Percentiles rank a stretch among this genome's conserved stretches.
Evolutionary conservation across 2,797 vertebrate species (phyloP).

Genomic region (Sparus aurata): DNA sequence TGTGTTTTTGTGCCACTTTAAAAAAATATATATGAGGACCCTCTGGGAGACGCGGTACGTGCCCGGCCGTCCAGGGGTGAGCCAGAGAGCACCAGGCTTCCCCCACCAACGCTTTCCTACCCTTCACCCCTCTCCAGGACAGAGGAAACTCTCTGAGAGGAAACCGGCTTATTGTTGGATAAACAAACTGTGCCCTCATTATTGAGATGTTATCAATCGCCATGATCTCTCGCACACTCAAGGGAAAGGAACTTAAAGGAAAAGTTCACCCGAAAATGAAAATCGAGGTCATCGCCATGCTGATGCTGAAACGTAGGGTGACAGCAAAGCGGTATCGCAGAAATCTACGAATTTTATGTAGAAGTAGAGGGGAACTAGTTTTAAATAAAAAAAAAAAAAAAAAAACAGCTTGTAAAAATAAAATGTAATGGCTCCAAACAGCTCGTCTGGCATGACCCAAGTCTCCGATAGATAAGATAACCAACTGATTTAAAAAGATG

Average conservation of each 20-base stretch:
- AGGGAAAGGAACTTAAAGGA: too few species aligned
- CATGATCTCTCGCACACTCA: too few species aligned
- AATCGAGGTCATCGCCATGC: not conserved
- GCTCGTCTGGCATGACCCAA: too few species aligned
- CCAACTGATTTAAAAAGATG: too few species aligned
- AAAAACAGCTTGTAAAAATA: too few species aligned
- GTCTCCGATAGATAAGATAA: too few species aligned
- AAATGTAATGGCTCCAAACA: too few species aligned
- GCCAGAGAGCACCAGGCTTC: conserved; percentile 63
- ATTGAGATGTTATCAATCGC: not conserved
- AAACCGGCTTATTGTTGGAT: conserved; percentile 67
- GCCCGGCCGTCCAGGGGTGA: conserved; percentile 75
- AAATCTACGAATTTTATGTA: too few species aligned
- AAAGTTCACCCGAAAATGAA: not conserved
- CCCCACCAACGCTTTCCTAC: conserved; percentile 77
- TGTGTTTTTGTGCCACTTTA: conserved; percentile 73
- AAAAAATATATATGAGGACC: conserved; percentile 75
- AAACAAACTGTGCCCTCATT: conserved; percentile 61
- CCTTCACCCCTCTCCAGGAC: conserved; percentile 74
- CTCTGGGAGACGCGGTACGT: conserved; percentile 69
- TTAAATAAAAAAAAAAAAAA: too few species aligned
- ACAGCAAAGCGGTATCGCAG: too few species aligned
- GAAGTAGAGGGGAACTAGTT: too few species aligned
- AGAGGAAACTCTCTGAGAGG: conserved; percentile 77
- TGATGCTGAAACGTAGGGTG: too few species aligned